Conservation (phyloP, 2,113 vertebrate species). For the Alligator mississippiensis region DNA sequence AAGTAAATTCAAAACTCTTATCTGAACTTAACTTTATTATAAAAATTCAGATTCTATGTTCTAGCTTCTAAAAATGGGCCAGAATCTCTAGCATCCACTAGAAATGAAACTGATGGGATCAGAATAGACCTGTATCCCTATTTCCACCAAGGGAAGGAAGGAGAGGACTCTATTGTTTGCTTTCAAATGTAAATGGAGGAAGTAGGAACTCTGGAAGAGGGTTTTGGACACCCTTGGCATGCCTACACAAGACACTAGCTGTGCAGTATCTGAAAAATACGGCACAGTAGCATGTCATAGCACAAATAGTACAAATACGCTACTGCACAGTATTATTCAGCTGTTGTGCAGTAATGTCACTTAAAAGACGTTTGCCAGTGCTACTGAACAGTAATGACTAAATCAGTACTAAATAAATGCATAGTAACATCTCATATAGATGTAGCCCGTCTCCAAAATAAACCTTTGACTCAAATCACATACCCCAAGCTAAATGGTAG, state of each 20-base stretch:
- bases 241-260: too few species aligned
- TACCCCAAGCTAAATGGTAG: background rate
- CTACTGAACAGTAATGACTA: too few species aligned
- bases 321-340: too few species aligned
- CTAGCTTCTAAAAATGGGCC: slow-evolving; percentile 62
- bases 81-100: background rate
- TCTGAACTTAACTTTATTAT: slow-evolving; percentile 18
- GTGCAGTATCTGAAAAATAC: too few species aligned
- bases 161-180: background rate
- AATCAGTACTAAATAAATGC: too few species aligned
- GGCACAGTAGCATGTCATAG: too few species aligned
- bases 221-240: background rate
- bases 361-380: too few species aligned
- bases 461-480: background rate
- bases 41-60: slow-evolving; percentile 48
- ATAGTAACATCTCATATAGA: too few species aligned
- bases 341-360: too few species aligned
- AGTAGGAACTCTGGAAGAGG: background rate
- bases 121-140: background rate
- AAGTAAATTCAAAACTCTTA: background rate
- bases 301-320: too few species aligned
- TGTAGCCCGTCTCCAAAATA: background rate
- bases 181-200: background rate
- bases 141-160: background rate
- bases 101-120: background rate